Conservation (phyloP, 2,888 invertebrate genomes). For the Steinernema hermaphroditum region DNA sequence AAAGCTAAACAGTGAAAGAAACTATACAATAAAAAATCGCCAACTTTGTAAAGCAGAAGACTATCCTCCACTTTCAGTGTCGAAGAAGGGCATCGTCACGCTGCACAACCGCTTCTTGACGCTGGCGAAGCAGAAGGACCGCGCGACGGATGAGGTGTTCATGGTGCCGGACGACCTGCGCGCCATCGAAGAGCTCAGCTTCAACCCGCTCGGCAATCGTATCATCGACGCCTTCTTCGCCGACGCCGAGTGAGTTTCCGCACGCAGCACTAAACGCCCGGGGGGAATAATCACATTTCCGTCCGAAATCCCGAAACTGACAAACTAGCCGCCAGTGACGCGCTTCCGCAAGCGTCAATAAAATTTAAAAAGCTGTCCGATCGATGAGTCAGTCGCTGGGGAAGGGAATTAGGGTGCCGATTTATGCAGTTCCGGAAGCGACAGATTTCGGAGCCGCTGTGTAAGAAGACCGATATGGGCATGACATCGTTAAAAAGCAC, state of each 20-base stretch:
- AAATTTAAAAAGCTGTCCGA: no score
- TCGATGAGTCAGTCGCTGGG: no score
- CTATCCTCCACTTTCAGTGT: conserved; percentile 61
- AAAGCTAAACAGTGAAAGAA: no score
- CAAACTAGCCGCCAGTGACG: conserved; percentile 6
- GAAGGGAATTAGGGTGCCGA: no score
- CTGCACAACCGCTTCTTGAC: conserved; percentile 58
- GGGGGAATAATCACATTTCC: conserved; percentile 21
- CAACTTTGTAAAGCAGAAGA: no score
- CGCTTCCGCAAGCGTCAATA: no score
- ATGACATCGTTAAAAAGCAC: no score
- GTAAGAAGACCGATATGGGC: no score
- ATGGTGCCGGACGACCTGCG: conserved; percentile 86
- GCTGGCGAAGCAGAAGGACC: conserved; percentile 59
- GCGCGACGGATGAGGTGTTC: conserved; percentile 55
- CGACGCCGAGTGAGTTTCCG: conserved; percentile 71
- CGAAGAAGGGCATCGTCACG: conserved; percentile 55
- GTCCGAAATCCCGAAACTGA: conserved; percentile 15
- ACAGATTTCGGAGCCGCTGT: no score
- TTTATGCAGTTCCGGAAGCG: no score
- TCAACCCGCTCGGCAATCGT: conserved; percentile 93
- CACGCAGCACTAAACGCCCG: not conserved
- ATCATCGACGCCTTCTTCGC: conserved; percentile 97
- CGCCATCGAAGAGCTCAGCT: conserved; percentile 92
- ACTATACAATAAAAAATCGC: no score